Evolutionary conservation across 2,888 invertebrate genomes (phyloP).

Genomic region (Tortrix viridana): DNA sequence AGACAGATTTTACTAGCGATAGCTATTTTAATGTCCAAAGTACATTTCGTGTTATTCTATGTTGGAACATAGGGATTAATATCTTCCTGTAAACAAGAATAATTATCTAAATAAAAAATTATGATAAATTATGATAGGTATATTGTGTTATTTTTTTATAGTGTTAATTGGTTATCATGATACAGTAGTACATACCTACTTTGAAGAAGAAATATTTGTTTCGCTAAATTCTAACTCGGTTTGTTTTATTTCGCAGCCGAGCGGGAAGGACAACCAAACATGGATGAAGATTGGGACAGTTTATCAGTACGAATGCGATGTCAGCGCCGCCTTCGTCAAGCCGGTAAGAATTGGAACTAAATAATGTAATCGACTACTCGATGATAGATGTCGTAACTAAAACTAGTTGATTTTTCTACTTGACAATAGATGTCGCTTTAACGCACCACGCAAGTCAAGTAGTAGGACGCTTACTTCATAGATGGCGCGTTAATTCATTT

Average conservation of each 20-base stretch:
- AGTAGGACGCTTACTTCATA: conserved; percentile 38
- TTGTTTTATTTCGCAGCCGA: conserved; percentile 62
- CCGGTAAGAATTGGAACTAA: conserved; percentile 62
- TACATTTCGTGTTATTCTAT: too few species aligned
- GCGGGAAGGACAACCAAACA: conserved; percentile 84
- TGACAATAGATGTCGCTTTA: conserved; percentile 26
- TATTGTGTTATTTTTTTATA: too few species aligned
- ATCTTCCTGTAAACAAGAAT: too few species aligned
- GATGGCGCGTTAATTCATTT: conserved; percentile 35
- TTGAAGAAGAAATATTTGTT: too few species aligned
- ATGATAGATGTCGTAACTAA: conserved; percentile 46
- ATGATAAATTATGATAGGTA: too few species aligned
- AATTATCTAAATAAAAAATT: too few species aligned
- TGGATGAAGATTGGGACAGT: conserved; percentile 92
- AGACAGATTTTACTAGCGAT: too few species aligned
- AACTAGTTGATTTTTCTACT: neutral
- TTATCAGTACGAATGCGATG: conserved; percentile 90
- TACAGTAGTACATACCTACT: too few species aligned
- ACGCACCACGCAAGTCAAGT: neutral
- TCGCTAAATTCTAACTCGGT: conserved; percentile 9
- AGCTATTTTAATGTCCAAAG: too few species aligned
- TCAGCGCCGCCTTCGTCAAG: conserved; percentile 80
- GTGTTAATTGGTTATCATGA: too few species aligned
- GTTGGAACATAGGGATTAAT: too few species aligned
- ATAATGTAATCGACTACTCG: conserved; percentile 42